phyloP scores from a whole-genome alignment of 2,113 vertebrate species.

The Columba livia region DNA sequence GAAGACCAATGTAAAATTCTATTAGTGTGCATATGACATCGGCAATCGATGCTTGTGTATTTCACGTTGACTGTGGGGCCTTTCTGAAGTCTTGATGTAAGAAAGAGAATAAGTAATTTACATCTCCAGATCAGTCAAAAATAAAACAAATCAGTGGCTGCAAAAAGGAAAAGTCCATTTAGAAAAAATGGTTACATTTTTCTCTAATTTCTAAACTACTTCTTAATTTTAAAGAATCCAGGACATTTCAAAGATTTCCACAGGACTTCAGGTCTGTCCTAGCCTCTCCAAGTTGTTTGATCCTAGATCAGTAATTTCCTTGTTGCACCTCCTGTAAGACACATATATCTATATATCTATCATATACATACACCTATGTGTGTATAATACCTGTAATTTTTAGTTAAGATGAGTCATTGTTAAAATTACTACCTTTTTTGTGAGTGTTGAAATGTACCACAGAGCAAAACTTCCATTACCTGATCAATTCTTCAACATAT shows the following conservation, averaged over 20 bases:
- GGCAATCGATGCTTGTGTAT: accelerated
- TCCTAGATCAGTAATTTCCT: background rate
- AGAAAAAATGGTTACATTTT: background rate
- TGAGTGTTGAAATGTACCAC: background rate
- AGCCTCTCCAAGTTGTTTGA: background rate
- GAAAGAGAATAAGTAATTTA: background rate
- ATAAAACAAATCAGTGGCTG: background rate
- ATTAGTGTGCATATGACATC: background rate
- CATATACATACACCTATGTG: background rate
- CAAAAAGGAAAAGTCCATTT: background rate
- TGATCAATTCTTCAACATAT: background rate
- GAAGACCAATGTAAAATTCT: background rate
- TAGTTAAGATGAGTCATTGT: background rate
- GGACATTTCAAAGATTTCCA: background rate
- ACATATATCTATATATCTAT: background rate
- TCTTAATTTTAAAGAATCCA: background rate
- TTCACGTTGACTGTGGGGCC: background rate
- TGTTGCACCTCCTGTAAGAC: background rate
- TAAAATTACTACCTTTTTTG: background rate
- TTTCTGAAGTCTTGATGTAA: background rate
- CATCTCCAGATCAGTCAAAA: background rate
- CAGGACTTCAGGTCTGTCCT: background rate
- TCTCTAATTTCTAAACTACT: background rate
- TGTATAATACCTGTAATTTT: background rate
- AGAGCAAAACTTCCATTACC: background rate